Evolutionary conservation across 2,797 vertebrate genomes (phyloP), one percentile per base, ranked within the genome.

Genomic region (Schizopygopsis malacanthus): DNA sequence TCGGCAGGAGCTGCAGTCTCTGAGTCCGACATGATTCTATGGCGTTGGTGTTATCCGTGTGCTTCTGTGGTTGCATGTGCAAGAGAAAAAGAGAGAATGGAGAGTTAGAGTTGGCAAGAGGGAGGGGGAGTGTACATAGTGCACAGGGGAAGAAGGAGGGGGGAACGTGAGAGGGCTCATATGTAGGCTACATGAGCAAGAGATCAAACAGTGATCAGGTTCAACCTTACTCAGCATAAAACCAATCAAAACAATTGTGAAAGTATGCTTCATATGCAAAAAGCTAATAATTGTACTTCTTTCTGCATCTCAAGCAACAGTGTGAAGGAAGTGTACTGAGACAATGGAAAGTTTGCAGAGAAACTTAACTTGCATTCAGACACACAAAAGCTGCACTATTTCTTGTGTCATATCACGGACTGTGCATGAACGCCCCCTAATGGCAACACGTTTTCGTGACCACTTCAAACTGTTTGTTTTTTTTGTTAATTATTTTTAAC

Each of bases 1-100:
- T 95, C 93, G 0, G 90, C 82, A 6, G 93, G 92, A 86, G 92
- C 82, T n/a, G 90, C 77, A 50, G 90, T 93, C 93, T 96, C 93
- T 0, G 94, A 93, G 92, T 96, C 95, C 52, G 95, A 95, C 95
- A 96, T 96, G 91, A 91, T 87, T 67, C 91, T 87, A 39, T n/a
- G 69, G 85, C 85, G 89, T 12, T 90, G 91, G 77, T 90, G 87
- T 67, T 89, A 86, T 90, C 87, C 88, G 89, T 94, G 25, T 89
- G 88, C 67, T 88, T 90, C 94, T 93, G 90, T 90, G 86, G 90
- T 88, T 90, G 86, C 90, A 82, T 92, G 84, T 89, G 80, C 82
- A 90, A 81, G 82, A 47, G 56, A 83, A 77, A 87, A 84, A 45
- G 78, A 83, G 81, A 85, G 83, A 84, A 85, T 70, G 43, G 56